Conservation (phyloP, 2,888 invertebrate genomes). For the Thelaira solivaga region DNA sequence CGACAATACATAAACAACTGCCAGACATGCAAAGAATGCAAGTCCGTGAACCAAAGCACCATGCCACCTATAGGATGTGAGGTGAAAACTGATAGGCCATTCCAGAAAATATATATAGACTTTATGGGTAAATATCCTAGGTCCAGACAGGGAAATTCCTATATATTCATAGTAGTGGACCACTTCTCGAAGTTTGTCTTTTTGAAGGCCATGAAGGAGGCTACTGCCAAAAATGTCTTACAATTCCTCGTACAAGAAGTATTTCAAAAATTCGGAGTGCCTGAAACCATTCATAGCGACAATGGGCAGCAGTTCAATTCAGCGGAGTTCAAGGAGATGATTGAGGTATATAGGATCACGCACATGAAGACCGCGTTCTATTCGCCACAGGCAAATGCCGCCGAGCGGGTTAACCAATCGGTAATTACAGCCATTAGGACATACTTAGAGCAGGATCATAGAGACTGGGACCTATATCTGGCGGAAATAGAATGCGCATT, state of each 20-base stretch:
- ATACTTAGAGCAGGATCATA: neutral
- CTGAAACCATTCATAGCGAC: too few relatives aligned
- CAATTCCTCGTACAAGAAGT: neutral
- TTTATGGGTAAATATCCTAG: constrained; percentile 11
- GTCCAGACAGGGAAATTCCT: neutral
- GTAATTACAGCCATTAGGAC: too few relatives aligned
- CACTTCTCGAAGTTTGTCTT: constrained; percentile 4
- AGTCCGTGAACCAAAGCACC: neutral
- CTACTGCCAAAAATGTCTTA: constrained; percentile 1
- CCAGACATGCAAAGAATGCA: constrained; percentile 21
- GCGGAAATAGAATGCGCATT: constrained; percentile 29
- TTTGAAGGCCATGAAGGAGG: constrained; percentile 2
- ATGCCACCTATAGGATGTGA: neutral
- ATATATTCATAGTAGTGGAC: constrained; percentile 11
- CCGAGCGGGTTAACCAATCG: too few relatives aligned
- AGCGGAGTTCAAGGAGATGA: neutral
- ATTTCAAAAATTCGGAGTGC: constrained; percentile 14
- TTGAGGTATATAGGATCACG: neutral
- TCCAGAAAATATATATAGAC: constrained; percentile 38
- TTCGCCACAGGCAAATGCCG: too few relatives aligned
- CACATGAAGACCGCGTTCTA: too few relatives aligned
- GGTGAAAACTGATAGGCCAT: neutral
- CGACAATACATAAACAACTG: constrained; percentile 1
- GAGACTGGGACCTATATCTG: constrained; percentile 1
- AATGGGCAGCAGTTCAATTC: neutral